These are phyloP conservation scores for Empidonax alnorum DNA, from an alignment of 2,113 vertebrate species.

Conservation along the genomic window DNA sequence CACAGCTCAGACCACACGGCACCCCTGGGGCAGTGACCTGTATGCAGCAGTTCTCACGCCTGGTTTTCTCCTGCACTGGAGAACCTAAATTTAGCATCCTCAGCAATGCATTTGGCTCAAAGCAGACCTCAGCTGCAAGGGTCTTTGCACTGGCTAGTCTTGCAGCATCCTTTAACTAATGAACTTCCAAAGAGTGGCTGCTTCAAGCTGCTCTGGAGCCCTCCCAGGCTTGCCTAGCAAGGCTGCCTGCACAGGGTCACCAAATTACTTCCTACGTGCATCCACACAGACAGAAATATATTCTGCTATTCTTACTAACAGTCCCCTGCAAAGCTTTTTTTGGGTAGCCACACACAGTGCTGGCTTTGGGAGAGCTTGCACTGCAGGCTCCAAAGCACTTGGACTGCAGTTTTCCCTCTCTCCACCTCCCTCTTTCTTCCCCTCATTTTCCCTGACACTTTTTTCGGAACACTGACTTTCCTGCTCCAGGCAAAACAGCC, in stretches of 20 bases:
- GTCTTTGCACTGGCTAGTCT: conserved; percentile 18
- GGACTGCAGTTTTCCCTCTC: background rate
- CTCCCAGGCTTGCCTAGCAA: background rate
- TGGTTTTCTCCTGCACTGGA: background rate
- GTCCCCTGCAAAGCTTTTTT: background rate
- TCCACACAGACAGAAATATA: background rate
- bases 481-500: conserved; percentile 57
- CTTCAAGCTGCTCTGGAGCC: background rate
- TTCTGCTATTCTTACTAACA: background rate
- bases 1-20: background rate
- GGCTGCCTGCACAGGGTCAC: background rate
- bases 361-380: background rate
- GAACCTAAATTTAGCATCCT: conserved; percentile 34
- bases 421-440: background rate
- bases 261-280: background rate
- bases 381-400: background rate
- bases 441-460: conserved; percentile 23
- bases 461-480: conserved; percentile 69
- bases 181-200: background rate
- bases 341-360: background rate
- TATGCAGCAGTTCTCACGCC: background rate
- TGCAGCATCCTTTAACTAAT: conserved; percentile 17
- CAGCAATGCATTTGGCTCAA: conserved; percentile 26
- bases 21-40: conserved; percentile 3
- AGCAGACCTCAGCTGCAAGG: conserved; percentile 46